Evolutionary conservation across 2,888 invertebrate genomes (phyloP), one percentile per base, ranked within the genome.

Genomic region (Molorchus minor): DNA sequence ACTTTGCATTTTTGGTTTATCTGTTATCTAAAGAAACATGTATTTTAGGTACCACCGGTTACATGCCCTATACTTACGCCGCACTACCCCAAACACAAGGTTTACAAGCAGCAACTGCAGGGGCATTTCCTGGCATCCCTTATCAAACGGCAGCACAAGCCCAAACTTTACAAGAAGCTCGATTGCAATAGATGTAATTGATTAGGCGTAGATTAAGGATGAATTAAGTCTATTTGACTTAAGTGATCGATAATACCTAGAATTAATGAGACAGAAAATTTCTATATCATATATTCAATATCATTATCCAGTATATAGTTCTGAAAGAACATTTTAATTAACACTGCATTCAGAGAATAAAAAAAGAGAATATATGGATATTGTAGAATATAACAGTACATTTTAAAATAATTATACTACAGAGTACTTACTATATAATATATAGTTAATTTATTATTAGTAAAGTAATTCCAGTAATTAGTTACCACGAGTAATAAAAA

Each of bases 21-120:
- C 12, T 13, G 4, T 10, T 38, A 29, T 29, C 30, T 29, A 25
- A 56, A 33, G 15, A 29, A 25, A 7, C 16, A 7, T 55, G 55
- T 61, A n/a, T 73, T 71, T 29, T 47, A 79, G 80, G 79, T 68
- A 77, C 78, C 21, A 89, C 89, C 13, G 88, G 90, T 70, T 91
- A 91, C 78, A 84, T 91, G 82, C 91, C 88, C 0, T 91, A 91
- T 80, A 90, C 91, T 69, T 87, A 87, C 71, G 85, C 87, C 7
- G 82, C 90, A 30, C 81, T 91, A 65, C 91, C 88, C 36, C 84
- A 84, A 70, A 81, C 82, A 3, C 87, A 82, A 0, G 88, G 85
- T 15, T 73, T 86, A 57, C 85, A 83, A 16, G 80, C 84, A 38
- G 82, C 82, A 38, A 70, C 75, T 8, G 79, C 82, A 19, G 84